A percentile compares a stretch with the other conserved stretches of the same genome.
These are phyloP conservation scores for Laspeyria flexula DNA, from an alignment of 2,888 invertebrate genomes.

Conservation along the genomic window DNA sequence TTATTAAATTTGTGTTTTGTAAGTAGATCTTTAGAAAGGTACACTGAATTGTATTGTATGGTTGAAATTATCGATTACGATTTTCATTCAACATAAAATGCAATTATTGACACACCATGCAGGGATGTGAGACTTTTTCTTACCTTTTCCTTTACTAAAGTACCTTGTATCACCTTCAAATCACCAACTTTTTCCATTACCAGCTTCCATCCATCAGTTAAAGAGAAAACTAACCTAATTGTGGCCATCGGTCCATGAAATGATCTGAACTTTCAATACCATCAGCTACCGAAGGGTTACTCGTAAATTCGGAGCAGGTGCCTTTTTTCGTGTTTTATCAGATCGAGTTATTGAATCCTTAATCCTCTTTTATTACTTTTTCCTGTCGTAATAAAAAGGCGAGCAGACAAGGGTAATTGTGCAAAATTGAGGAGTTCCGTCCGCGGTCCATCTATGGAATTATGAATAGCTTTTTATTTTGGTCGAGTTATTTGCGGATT, in stretches of 20 bases:
- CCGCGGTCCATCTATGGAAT: constrained; percentile 16
- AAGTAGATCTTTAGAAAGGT: too few relatives aligned
- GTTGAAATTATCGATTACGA: too few relatives aligned
- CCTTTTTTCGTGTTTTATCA: constrained; percentile 58
- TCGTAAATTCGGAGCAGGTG: constrained; percentile 63
- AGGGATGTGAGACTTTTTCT: too few relatives aligned
- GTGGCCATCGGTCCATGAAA: constrained; percentile 40
- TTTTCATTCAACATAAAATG: too few relatives aligned
- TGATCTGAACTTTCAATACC: constrained; percentile 46
- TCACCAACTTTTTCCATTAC: constrained; percentile 17
- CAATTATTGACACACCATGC: too few relatives aligned
- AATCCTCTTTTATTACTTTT: constrained; percentile 74
- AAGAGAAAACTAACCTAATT: constrained; percentile 44
- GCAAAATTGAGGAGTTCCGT: constrained; percentile 40
- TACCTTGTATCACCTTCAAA: constrained; percentile 3
- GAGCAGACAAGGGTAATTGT: constrained; percentile 58
- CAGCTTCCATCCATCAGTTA: constrained; percentile 18
- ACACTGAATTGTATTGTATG: too few relatives aligned
- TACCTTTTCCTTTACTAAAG: not conserved
- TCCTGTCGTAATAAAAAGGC: constrained; percentile 48
- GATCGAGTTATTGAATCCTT: constrained; percentile 73
- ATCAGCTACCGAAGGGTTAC: constrained; percentile 55
- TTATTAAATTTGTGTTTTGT: too few relatives aligned
- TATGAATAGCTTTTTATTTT: constrained; percentile 24
- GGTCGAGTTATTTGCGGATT: constrained; percentile 31